These are phyloP conservation scores for Byasa hedistus DNA, from an alignment of 2,888 invertebrate species.

Conservation along the genomic window DNA sequence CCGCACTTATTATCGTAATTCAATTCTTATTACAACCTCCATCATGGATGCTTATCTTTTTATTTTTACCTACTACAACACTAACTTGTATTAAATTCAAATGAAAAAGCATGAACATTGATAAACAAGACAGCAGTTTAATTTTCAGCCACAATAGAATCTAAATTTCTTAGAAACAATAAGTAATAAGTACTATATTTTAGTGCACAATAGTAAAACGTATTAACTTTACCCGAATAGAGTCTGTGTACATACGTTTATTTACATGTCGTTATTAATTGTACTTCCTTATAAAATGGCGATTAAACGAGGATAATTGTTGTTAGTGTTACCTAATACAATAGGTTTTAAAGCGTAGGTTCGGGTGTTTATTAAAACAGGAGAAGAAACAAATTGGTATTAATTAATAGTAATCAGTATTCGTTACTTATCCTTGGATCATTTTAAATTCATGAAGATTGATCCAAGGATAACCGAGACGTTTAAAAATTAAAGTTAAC, in stretches of 20 bases:
- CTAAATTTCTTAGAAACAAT: too few relatives aligned
- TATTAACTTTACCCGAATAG: conserved; percentile 10
- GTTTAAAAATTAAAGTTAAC: neutral
- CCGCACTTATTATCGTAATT: too few relatives aligned
- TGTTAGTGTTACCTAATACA: neutral
- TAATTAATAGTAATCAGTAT: conserved; percentile 16
- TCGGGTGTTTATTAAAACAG: neutral
- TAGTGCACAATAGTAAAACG: too few relatives aligned
- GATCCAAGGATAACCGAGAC: neutral
- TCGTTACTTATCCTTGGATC: conserved; percentile 12
- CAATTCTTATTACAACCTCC: too few relatives aligned
- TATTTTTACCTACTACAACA: too few relatives aligned
- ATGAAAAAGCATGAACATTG: too few relatives aligned
- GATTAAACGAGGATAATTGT: conserved; percentile 20
- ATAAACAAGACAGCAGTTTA: too few relatives aligned
- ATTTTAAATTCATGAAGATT: conserved; percentile 13
- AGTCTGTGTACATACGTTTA: conserved; percentile 5
- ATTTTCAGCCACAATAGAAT: too few relatives aligned
- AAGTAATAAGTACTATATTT: too few relatives aligned
- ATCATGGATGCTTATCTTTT: too few relatives aligned
- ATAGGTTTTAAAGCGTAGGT: neutral
- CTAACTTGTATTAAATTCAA: too few relatives aligned
- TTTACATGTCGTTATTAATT: conserved; percentile 16
- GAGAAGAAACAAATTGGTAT: conserved; percentile 14
- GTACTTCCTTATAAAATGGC: conserved; percentile 13